A percentile compares a stretch with the other conserved stretches of the same genome.
Evolutionary conservation across 2,888 invertebrate species (phyloP).

Genomic region (Cryptocheilus praepositus): DNA sequence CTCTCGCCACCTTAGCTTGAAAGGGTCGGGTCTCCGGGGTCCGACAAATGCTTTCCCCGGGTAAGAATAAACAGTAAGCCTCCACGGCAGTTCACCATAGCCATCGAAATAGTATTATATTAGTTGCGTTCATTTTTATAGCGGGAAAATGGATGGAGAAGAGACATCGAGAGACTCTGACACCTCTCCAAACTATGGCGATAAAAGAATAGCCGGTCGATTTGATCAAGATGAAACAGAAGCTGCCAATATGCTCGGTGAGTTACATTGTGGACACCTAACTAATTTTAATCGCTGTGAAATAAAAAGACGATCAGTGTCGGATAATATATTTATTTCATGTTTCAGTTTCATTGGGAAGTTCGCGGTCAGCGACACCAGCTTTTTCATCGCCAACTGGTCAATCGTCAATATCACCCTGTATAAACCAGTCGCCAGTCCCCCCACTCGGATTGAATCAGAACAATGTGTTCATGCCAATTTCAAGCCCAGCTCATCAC

Average conservation of each 20-base stretch:
- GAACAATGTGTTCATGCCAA: slow-evolving; percentile 92
- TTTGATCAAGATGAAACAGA: slow-evolving; percentile 97
- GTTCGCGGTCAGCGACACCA: slow-evolving; percentile 94
- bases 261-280: slow-evolving; percentile 49
- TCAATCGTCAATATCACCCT: slow-evolving; percentile 81
- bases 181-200: slow-evolving; percentile 88
- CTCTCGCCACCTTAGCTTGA: slow-evolving; percentile 95
- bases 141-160: slow-evolving; percentile 84
- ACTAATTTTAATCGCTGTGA: neutral
- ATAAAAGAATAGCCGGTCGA: slow-evolving; percentile 84
- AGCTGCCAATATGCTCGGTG: slow-evolving; percentile 96
- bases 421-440: slow-evolving; percentile 82
- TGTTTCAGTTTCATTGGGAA: slow-evolving; percentile 89
- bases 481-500: slow-evolving; percentile 82
- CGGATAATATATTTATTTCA: neutral
- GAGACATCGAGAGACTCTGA: slow-evolving; percentile 94
- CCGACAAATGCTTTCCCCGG: slow-evolving; percentile 68
- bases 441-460: slow-evolving; percentile 83
- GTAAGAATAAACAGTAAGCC: slow-evolving; percentile 45
- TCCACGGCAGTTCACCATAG: slow-evolving; percentile 35
- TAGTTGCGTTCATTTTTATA: slow-evolving; percentile 58
- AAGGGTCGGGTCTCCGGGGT: slow-evolving; percentile 78
- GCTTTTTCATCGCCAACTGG: slow-evolving; percentile 88
- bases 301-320: neutral
- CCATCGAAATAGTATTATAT: neutral